Evolutionary conservation across 1,140 invertebrate genomes (phyloP), one percentile per base, ranked within the genome.

Genomic region (Diachasmimorpha longicaudata): DNA sequence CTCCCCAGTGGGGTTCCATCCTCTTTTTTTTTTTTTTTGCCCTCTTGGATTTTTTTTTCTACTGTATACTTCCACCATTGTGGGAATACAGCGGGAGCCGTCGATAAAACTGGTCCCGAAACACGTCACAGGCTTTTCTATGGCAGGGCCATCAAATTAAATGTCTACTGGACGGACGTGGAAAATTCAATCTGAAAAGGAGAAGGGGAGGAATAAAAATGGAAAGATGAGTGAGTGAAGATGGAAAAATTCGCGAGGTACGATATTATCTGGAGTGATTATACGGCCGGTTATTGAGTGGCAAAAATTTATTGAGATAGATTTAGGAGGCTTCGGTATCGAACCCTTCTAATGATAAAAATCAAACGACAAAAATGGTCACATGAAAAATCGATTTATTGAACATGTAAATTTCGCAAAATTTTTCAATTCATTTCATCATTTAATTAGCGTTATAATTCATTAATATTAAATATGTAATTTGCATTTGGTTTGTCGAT

Each of bases 121-220:
- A 37, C 44, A 72, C 46, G 25, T 58, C 48, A 63, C 58, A 52
- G 48, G 70, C 70, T 55, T 72, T 72, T 72, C 70, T 58, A 72
- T 72, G 70, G 48, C 48, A 16, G 19, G 13, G 70, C 70, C 48
- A 72, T 72, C 70, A 72, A 72, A 72, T 72, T 72, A 72, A 63
- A 72, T 72, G 70, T 72, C 70, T 36, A 48, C 14, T 52, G 48
- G 48, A 58, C 48, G 48, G 31, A 55, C 48, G 21, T 72, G 48
- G 19, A 37, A 55, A 72, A 72, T 72, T 72, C 21, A 55, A 72
- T 72, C 58, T 72, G 31, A 58, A 36, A 10, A 21, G n/a, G 44
- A 10, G 21, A 1, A 21, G 21, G 52, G 52, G 52, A 19, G n/a
- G n/a, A n/a, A n/a, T 31, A 16, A 58, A 58, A 16, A 58, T 58